phyloP scores from a whole-genome alignment of 1,140 invertebrate species.

The Brachystomella parvula region DNA sequence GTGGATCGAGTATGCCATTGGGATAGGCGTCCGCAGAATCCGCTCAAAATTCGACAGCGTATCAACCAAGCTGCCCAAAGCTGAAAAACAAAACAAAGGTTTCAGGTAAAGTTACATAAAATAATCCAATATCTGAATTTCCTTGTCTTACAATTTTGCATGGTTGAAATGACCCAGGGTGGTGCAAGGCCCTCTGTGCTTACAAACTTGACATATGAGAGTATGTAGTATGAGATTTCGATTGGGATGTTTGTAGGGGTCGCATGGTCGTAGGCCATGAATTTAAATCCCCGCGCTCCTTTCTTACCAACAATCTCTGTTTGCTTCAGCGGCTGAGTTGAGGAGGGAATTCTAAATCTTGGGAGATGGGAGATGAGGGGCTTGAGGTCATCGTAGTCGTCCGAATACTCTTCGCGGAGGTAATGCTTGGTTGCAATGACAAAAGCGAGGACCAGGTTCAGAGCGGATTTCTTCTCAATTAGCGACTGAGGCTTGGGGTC shows the following conservation, averaged over 20 bases:
- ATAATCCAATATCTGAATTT: not conserved
- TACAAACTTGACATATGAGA: slow-evolving; percentile 17
- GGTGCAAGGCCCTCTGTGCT: not conserved
- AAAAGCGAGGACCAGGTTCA: slow-evolving; percentile 35
- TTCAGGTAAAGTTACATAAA: not conserved
- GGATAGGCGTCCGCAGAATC: slow-evolving; percentile 21
- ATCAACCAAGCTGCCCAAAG: slow-evolving; percentile 13
- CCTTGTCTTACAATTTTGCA: not conserved
- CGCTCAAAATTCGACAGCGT: slow-evolving; percentile 16
- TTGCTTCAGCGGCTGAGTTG: slow-evolving; percentile 21
- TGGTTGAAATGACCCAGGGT: not conserved
- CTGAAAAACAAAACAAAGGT: slow-evolving; percentile 6
- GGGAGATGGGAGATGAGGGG: slow-evolving; percentile 29
- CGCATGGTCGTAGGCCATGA: slow-evolving; percentile 1
- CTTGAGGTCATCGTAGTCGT: slow-evolving; percentile 29
- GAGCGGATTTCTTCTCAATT: slow-evolving; percentile 31
- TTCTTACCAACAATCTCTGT: slow-evolving; percentile 5
- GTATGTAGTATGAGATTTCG: slow-evolving; percentile 20
- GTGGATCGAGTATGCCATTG: slow-evolving; percentile 21
- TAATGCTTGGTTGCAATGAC: slow-evolving; percentile 31
- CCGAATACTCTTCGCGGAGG: slow-evolving; percentile 34
- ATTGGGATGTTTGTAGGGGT: slow-evolving; percentile 26
- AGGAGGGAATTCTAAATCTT: slow-evolving; percentile 27
- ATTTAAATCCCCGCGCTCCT: not conserved
- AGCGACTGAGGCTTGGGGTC: slow-evolving; percentile 22